Conservation (phyloP, 2,888 invertebrate species). For the Eristalis arbustorum region DNA sequence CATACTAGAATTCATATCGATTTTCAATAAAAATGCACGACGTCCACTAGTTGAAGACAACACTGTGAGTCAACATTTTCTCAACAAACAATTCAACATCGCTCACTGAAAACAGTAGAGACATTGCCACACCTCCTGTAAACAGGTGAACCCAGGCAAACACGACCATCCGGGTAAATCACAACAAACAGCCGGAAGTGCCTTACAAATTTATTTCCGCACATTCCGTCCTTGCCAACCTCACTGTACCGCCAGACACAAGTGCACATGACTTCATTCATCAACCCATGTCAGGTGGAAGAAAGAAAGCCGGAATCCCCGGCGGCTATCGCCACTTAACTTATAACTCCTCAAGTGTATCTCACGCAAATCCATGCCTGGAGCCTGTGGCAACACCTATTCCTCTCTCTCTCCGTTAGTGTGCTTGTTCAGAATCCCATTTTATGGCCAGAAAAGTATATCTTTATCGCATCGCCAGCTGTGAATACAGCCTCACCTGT, state of each 20-base stretch:
- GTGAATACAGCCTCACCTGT: slow-evolving; percentile 49
- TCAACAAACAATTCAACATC: too few relatives aligned
- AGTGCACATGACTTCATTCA: neutral
- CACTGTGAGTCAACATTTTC: too few relatives aligned
- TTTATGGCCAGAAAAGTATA: slow-evolving; percentile 23
- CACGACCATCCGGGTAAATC: neutral
- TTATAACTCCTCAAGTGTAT: slow-evolving; percentile 51
- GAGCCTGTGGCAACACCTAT: neutral
- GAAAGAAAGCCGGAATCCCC: slow-evolving; percentile 21
- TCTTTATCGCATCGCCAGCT: slow-evolving; percentile 37
- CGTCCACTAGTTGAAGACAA: too few relatives aligned
- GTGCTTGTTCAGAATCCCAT: neutral
- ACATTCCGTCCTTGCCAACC: neutral
- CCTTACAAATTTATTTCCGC: neutral
- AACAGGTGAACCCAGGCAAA: neutral
- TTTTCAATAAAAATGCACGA: too few relatives aligned
- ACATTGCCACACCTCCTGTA: too few relatives aligned
- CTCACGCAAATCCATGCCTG: slow-evolving; percentile 34
- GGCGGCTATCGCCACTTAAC: slow-evolving; percentile 50
- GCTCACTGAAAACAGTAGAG: too few relatives aligned
- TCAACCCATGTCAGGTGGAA: neutral
- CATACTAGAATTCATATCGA: too few relatives aligned
- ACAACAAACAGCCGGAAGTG: neutral
- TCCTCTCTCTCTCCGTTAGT: neutral
- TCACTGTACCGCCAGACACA: slow-evolving; percentile 2